Conservation (phyloP, 2,113 vertebrate genomes). For the Malurus alboscapulatus region DNA sequence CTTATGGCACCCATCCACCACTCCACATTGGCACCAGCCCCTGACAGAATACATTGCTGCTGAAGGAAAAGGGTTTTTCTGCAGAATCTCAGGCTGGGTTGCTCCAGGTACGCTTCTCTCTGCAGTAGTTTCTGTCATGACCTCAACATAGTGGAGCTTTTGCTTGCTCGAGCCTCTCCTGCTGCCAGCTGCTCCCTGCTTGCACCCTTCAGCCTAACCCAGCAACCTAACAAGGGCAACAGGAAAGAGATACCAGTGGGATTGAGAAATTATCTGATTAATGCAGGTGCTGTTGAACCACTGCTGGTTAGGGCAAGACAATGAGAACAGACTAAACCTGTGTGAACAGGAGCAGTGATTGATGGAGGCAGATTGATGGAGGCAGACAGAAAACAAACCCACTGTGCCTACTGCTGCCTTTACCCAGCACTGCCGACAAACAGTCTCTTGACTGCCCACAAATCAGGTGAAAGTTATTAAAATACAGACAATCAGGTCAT, state of each 20-base stretch:
- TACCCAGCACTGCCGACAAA: not conserved
- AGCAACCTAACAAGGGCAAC: not conserved
- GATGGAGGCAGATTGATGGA: not conserved
- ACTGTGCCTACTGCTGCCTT: not conserved
- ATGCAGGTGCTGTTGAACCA: not conserved
- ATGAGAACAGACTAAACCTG: accelerated
- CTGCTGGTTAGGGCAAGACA: not conserved
- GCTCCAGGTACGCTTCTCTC: not conserved
- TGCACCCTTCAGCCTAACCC: not conserved
- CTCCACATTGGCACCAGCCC: not conserved
- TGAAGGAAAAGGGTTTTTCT: not conserved
- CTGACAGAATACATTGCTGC: not conserved
- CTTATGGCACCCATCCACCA: not conserved
- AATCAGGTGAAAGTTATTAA: not conserved
- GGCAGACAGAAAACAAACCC: not conserved
- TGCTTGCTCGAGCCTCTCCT: accelerated
- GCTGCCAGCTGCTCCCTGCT: not conserved
- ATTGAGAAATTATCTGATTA: not conserved
- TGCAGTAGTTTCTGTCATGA: not conserved
- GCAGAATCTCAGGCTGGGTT: not conserved
- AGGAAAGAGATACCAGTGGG: not conserved
- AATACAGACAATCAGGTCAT: not conserved
- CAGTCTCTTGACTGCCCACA: not conserved
- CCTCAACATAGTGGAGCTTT: not conserved
- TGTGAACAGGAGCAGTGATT: not conserved